Evolutionary conservation across 1,140 invertebrate species (phyloP).

Genomic region (Drosophila ironensis): DNA sequence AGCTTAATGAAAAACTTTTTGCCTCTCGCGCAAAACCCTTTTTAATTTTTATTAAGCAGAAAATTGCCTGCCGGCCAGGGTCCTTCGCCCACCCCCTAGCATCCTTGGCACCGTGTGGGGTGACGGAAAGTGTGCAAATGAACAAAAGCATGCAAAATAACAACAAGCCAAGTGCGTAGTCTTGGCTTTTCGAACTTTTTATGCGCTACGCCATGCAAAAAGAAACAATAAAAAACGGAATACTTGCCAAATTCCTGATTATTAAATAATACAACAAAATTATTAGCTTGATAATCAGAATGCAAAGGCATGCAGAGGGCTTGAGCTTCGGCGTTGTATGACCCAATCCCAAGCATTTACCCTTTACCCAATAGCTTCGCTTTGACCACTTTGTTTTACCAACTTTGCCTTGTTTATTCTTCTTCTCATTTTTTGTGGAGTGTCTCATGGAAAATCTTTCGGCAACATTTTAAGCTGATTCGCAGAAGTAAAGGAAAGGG

Average conservation of each 20-base stretch:
- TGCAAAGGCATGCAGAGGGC: slow-evolving; percentile 6
- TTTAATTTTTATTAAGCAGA: slow-evolving; percentile 80
- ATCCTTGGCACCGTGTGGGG: neutral
- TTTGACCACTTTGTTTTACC: slow-evolving; percentile 59
- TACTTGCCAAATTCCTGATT: too few relatives aligned
- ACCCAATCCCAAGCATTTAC: slow-evolving; percentile 22
- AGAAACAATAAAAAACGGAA: neutral
- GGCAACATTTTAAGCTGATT: slow-evolving; percentile 66
- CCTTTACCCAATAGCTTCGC: slow-evolving; percentile 9
- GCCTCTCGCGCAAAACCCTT: slow-evolving; percentile 62
- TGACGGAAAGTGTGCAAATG: slow-evolving; percentile 35
- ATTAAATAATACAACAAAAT: too few relatives aligned
- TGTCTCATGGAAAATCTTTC: slow-evolving; percentile 25
- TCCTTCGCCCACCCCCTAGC: neutral
- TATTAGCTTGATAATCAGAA: neutral
- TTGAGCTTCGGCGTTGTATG: neutral
- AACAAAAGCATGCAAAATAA: slow-evolving; percentile 52
- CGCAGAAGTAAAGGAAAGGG: neutral
- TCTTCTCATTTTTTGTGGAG: slow-evolving; percentile 25
- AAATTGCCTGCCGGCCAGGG: slow-evolving; percentile 62
- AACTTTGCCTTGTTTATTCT: slow-evolving; percentile 53
- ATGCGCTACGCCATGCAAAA: slow-evolving; percentile 14
- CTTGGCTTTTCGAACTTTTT: slow-evolving; percentile 50
- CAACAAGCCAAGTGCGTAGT: slow-evolving; percentile 13
- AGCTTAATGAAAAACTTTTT: slow-evolving; percentile 77